Percentiles rank a stretch among this genome's conserved stretches.
phyloP scores from a whole-genome alignment of 2,797 vertebrate genomes.

The Spinibarbus caldwelli region DNA sequence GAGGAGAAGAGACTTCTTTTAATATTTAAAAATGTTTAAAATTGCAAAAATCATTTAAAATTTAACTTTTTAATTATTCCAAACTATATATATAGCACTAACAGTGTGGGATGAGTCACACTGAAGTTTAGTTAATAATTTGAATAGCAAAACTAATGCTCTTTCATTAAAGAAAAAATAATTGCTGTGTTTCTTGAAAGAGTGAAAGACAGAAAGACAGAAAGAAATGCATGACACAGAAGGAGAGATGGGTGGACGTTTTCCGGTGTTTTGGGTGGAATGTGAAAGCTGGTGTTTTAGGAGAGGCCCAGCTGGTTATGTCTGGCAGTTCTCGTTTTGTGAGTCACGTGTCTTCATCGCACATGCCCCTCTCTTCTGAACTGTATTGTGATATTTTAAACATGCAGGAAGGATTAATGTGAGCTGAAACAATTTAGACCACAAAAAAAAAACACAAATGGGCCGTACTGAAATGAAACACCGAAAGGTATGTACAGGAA shows the following conservation, averaged over 20 bases:
- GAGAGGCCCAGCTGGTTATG: constrained; percentile 68
- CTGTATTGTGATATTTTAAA: background rate
- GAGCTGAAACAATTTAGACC: constrained; percentile 20
- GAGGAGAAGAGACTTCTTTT: background rate
- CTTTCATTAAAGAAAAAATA: background rate
- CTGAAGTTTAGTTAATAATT: background rate
- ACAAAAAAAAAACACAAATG: background rate
- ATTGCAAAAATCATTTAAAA: background rate
- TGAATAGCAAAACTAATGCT: background rate
- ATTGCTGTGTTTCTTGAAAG: background rate
- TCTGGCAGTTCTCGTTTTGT: constrained; percentile 57
- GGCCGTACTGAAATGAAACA: background rate
- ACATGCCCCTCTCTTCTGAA: background rate
- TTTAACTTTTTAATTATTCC: background rate
- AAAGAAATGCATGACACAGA: constrained; percentile 40
- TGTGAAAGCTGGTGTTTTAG: constrained; percentile 62
- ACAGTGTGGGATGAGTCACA: background rate
- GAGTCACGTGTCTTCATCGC: constrained; percentile 50
- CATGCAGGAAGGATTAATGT: constrained; percentile 23
- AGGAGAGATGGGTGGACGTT: constrained; percentile 50
- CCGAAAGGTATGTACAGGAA: constrained; percentile 4
- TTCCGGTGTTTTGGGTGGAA: constrained; percentile 67
- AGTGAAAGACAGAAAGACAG: background rate
- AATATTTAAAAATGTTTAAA: background rate
- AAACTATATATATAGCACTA: background rate